phyloP scores from a whole-genome alignment of 1,140 invertebrate species.

The Littorina saxatilis region DNA sequence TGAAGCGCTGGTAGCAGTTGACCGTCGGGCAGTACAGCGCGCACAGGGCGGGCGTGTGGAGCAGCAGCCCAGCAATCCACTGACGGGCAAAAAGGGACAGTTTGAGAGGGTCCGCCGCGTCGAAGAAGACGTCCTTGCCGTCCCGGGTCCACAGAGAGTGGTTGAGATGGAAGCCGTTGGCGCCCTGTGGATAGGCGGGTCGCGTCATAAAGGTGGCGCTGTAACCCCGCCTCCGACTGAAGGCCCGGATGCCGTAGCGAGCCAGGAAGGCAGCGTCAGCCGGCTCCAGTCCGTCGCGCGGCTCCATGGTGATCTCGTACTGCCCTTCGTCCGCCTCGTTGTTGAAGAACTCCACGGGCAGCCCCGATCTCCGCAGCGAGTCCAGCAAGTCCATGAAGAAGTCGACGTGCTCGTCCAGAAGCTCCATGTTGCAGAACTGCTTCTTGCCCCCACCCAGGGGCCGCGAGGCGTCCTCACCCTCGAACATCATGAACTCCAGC shows the following conservation, averaged over 20 bases:
- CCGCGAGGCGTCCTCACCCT: constrained; percentile 7
- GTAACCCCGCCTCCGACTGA: not conserved
- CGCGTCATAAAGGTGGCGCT: constrained; percentile 54
- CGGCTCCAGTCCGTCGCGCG: constrained; percentile 19
- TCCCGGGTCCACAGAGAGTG: constrained; percentile 46
- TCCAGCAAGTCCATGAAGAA: constrained; percentile 30
- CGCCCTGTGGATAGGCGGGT: constrained; percentile 14
- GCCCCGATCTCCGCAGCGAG: constrained; percentile 13
- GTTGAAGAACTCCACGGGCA: constrained; percentile 41
- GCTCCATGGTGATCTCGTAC: constrained; percentile 44
- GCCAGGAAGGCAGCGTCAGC: constrained; percentile 19
- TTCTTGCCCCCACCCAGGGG: constrained; percentile 5
- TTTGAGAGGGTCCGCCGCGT: constrained; percentile 31
- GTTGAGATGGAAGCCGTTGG: constrained; percentile 53
- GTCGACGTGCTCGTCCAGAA: constrained; percentile 30
- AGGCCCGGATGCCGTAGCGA: constrained; percentile 28
- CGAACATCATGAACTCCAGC: constrained; percentile 36
- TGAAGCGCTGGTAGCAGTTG: constrained; percentile 54
- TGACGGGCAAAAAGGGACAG: constrained; percentile 42
- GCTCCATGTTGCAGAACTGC: constrained; percentile 35
- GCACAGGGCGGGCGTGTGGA: constrained; percentile 46
- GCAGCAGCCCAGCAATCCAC: constrained; percentile 52
- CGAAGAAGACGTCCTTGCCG: constrained; percentile 44
- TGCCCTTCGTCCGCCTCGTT: constrained; percentile 34
- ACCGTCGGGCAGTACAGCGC: constrained; percentile 52